Evolutionary conservation across 2,888 invertebrate genomes (phyloP).

Genomic region (Linyphia triangularis): DNA sequence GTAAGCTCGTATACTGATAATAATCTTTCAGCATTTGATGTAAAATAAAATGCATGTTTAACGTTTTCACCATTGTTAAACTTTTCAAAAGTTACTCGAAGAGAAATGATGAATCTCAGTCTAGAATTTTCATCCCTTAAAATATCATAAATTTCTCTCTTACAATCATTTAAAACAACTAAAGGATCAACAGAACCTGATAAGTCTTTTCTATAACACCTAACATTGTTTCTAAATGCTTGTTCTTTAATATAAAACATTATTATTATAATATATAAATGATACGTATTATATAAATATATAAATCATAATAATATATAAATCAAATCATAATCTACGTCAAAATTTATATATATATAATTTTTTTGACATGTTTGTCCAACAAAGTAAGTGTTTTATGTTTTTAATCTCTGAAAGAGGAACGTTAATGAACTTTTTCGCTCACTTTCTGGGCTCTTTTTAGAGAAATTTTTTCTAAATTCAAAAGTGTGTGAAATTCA

Average conservation of each 20-base stretch:
- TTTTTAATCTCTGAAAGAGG: too few species aligned
- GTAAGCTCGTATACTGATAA: conserved; percentile 4
- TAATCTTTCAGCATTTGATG: conserved; percentile 23
- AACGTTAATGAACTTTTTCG: too few species aligned
- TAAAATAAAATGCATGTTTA: conserved; percentile 25
- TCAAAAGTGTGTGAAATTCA: too few species aligned
- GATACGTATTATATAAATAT: too few species aligned
- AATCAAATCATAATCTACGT: too few species aligned
- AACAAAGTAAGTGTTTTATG: too few species aligned
- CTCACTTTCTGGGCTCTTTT: too few species aligned
- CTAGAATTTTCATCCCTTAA: not conserved
- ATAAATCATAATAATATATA: too few species aligned
- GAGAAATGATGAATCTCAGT: conserved; percentile 24
- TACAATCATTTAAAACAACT: conserved; percentile 1
- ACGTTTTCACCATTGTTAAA: conserved; percentile 9
- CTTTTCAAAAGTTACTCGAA: conserved; percentile 37
- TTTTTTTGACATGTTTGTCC: too few species aligned
- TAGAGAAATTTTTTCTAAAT: too few species aligned
- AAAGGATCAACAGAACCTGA: not conserved
- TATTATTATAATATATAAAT: too few species aligned
- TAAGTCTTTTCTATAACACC: not conserved
- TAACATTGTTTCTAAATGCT: conserved; percentile 1
- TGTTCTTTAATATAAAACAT: not conserved
- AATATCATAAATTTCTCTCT: conserved; percentile 6
- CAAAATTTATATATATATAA: too few species aligned